Conservation (phyloP, 1,140 invertebrate species). For the Bombus haemorrhoidalis region DNA sequence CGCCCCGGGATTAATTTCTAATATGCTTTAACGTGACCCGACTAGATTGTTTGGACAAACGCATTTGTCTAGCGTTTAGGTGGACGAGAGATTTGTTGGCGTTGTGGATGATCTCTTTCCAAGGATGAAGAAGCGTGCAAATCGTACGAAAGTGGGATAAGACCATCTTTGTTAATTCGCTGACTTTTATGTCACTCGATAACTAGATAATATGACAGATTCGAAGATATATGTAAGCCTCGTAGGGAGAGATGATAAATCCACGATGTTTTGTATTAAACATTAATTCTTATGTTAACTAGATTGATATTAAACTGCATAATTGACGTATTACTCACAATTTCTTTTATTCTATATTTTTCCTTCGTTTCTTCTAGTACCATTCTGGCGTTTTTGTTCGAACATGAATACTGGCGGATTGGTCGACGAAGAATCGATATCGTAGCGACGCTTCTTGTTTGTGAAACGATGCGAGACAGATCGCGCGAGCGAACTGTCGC, state of each 20-base stretch:
- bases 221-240: too few relatives aligned
- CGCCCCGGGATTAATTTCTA: constrained; percentile 65
- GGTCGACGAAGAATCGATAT: not conserved
- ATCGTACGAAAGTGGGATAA: too few relatives aligned
- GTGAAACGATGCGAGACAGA: not conserved
- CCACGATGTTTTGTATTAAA: too few relatives aligned
- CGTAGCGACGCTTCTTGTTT: constrained; percentile 22
- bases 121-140: too few relatives aligned
- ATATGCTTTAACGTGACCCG: constrained; percentile 49
- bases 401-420: not conserved
- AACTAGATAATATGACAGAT: not conserved
- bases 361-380: not conserved
- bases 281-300: too few relatives aligned
- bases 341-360: not conserved
- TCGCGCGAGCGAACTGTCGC: not conserved
- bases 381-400: not conserved
- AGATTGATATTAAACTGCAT: too few relatives aligned
- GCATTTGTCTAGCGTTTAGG: not conserved
- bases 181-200: not conserved
- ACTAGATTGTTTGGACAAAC: constrained; percentile 26
- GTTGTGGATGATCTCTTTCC: not conserved
- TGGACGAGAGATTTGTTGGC: not conserved
- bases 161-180: not conserved
- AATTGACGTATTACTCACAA: too few relatives aligned
- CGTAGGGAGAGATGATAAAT: too few relatives aligned